Evolutionary conservation across 2,113 vertebrate genomes (phyloP).

Genomic region (Genyomyrus donnyi): DNA sequence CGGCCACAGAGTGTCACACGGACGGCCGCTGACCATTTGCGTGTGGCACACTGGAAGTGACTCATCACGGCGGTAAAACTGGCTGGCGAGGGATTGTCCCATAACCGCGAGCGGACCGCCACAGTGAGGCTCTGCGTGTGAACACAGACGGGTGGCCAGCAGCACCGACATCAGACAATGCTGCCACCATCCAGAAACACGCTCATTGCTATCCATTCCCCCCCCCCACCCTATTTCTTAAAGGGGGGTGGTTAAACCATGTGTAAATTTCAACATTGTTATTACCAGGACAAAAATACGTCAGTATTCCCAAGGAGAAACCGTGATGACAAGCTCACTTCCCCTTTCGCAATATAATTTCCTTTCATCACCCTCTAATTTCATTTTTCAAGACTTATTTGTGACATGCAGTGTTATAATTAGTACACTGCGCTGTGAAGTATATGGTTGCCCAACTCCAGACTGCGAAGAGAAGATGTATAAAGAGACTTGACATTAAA

Average conservation of each 20-base stretch:
- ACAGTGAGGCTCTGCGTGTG: background rate
- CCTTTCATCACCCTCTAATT: background rate
- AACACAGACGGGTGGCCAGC: background rate
- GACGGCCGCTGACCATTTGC: background rate
- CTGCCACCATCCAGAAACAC: background rate
- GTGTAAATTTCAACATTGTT: background rate
- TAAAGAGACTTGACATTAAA: background rate
- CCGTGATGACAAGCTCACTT: background rate
- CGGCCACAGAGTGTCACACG: background rate
- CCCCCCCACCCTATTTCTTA: background rate
- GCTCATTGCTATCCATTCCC: background rate
- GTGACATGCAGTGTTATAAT: background rate
- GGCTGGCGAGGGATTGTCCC: background rate
- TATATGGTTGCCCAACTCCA: background rate
- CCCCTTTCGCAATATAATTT: background rate
- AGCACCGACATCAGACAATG: background rate
- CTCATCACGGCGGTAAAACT: background rate
- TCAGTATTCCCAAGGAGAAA: background rate
- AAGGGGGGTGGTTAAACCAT: background rate
- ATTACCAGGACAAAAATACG: background rate
- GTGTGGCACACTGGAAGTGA: background rate
- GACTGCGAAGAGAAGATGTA: background rate
- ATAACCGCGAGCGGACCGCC: background rate
- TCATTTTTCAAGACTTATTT: background rate
- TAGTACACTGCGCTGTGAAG: background rate